Conservation (phyloP, 2,888 invertebrate species). For the Norana najaformis region DNA sequence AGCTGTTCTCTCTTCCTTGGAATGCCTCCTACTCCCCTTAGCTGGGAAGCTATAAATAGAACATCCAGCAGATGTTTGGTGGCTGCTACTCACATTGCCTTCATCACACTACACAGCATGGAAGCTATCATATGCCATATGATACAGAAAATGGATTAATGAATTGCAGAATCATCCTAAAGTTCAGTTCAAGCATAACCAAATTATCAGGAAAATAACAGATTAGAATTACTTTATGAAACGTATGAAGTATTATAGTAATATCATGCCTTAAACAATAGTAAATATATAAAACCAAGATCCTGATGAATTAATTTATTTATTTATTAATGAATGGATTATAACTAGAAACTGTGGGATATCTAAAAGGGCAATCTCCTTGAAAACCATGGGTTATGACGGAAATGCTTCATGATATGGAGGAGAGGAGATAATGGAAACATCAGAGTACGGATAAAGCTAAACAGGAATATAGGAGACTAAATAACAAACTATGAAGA, state of each 20-base stretch:
- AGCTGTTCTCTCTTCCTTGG: conserved; percentile 15
- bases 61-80: background rate
- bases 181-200: background rate
- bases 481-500: too few species aligned
- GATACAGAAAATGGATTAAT: conserved; percentile 13
- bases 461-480: too few species aligned
- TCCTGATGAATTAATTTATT: background rate
- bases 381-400: too few species aligned
- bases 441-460: too few species aligned
- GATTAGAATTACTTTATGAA: background rate
- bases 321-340: background rate
- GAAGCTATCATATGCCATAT: background rate
- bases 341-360: too few species aligned
- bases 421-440: too few species aligned
- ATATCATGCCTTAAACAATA: background rate
- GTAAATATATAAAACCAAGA: too few species aligned
- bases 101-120: conserved; percentile 17
- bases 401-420: too few species aligned
- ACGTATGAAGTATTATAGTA: background rate
- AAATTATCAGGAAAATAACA: background rate
- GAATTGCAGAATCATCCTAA: background rate
- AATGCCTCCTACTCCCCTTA: conserved; percentile 23
- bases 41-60: conserved; percentile 15
- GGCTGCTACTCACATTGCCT: conserved; percentile 2
- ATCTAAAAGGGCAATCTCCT: too few species aligned